These are phyloP conservation scores for Cyrtodaria siliqua DNA, from an alignment of 2,888 invertebrate species.

Conservation along the genomic window DNA sequence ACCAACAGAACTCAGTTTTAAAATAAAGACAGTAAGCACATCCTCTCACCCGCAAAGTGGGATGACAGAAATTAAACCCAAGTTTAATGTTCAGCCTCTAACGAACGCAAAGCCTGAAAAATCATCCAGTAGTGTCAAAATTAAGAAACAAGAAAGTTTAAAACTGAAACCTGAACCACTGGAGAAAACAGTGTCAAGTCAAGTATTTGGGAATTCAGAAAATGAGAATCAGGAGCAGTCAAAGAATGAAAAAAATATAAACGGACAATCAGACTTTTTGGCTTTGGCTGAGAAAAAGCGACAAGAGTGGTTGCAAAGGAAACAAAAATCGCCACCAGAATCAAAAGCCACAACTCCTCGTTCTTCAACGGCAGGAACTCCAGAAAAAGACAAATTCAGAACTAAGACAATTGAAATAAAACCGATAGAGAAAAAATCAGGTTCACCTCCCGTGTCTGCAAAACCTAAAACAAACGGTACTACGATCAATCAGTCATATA, in stretches of 20 bases:
- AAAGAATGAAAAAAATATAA: conserved; percentile 41
- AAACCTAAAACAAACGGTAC: conserved; percentile 63
- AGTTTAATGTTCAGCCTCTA: conserved; percentile 11
- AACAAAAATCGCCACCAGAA: conserved; percentile 52
- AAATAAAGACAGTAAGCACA: conserved; percentile 55
- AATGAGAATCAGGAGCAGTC: conserved; percentile 19
- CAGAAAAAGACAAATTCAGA: conserved; percentile 48
- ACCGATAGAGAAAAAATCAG: conserved; percentile 31
- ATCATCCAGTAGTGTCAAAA: conserved; percentile 10
- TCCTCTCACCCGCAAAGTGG: conserved; percentile 26
- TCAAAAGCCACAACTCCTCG: conserved; percentile 44
- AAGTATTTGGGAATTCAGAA: neutral
- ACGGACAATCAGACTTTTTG: conserved; percentile 75
- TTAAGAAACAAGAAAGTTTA: conserved; percentile 24
- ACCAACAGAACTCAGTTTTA: conserved; percentile 49
- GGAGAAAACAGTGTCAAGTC: conserved; percentile 14
- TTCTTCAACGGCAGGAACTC: conserved; percentile 40
- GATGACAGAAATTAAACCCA: conserved; percentile 49
- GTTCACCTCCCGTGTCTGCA: conserved; percentile 41
- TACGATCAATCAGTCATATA: conserved; percentile 69
- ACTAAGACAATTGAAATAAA: conserved; percentile 38
- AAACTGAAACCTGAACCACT: conserved; percentile 39
- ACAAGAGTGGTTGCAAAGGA: conserved; percentile 78
- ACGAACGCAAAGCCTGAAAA: too few species aligned
- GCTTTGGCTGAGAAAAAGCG: conserved; percentile 82